These are phyloP conservation scores for Andricus grossulariae DNA, from an alignment of 1,140 invertebrate species.

Conservation along the genomic window DNA sequence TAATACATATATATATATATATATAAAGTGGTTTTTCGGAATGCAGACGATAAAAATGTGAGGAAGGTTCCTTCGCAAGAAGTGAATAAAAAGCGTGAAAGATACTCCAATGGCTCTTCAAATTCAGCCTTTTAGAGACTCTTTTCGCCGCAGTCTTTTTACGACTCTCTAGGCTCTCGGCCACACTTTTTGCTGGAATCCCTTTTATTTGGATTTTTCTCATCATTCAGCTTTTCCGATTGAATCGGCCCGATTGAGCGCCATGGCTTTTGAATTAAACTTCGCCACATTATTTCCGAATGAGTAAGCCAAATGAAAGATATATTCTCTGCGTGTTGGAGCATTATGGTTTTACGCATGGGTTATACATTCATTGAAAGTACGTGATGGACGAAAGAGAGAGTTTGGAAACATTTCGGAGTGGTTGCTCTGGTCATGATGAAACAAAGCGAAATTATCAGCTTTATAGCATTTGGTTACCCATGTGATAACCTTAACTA, in stretches of 20 bases:
- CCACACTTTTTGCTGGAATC: neutral
- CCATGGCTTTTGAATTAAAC: conserved; percentile 24
- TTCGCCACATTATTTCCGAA: conserved; percentile 16
- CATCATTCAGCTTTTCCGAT: conserved; percentile 25
- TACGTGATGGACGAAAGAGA: neutral
- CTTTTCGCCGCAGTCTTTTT: conserved; percentile 2
- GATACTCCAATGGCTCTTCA: conserved; percentile 9
- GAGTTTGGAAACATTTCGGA: neutral
- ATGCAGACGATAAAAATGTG: too few species aligned
- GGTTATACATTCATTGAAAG: conserved; percentile 3
- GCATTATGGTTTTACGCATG: neutral
- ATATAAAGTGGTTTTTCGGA: too few species aligned
- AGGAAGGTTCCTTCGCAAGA: neutral
- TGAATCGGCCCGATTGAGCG: conserved; percentile 11
- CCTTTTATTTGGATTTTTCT: neutral
- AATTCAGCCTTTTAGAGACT: conserved; percentile 28
- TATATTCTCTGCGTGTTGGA: too few species aligned
- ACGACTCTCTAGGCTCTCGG: conserved; percentile 8
- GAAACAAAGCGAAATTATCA: too few species aligned
- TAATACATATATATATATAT: too few species aligned
- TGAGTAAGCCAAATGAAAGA: neutral
- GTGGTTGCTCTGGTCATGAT: too few species aligned
- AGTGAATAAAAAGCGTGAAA: neutral
- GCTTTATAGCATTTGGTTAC: too few species aligned
- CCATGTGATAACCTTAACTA: too few species aligned